These are phyloP conservation scores for Augochlorella aurata DNA, from an alignment of 2,888 invertebrate species.

Conservation along the genomic window DNA sequence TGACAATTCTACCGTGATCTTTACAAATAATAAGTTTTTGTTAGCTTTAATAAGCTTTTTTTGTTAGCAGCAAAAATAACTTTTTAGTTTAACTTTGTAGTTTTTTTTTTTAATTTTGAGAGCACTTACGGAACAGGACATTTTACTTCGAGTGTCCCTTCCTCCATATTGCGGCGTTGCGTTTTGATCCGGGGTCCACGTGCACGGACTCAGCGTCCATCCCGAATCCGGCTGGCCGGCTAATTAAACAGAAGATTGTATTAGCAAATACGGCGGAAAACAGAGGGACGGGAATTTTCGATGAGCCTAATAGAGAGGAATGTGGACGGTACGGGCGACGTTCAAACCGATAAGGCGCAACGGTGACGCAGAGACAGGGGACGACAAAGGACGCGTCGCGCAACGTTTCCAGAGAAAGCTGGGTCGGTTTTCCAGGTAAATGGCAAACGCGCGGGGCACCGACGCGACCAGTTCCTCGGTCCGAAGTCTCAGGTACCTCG, in stretches of 20 bases:
- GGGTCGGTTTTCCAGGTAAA: slow-evolving; percentile 62
- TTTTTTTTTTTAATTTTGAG: too few relatives aligned
- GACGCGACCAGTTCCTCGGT: neutral
- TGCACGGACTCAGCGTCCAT: neutral
- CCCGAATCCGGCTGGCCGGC: neutral
- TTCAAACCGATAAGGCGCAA: slow-evolving; percentile 1
- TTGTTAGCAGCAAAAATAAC: too few relatives aligned
- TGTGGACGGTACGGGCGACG: neutral
- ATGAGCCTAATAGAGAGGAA: neutral
- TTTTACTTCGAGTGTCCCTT: too few relatives aligned
- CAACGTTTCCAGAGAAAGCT: slow-evolving; percentile 51
- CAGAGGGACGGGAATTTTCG: neutral
- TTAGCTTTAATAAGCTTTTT: too few relatives aligned
- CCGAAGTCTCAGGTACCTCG: slow-evolving; percentile 41
- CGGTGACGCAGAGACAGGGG: neutral
- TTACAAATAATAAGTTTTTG: too few relatives aligned
- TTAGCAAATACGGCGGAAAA: neutral
- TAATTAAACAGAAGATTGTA: slow-evolving; percentile 13
- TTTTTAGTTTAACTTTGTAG: too few relatives aligned
- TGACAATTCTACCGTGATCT: too few relatives aligned
- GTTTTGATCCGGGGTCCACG: neutral
- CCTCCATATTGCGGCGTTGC: too few relatives aligned
- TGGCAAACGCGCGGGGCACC: slow-evolving; percentile 42
- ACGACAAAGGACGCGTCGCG: slow-evolving; percentile 32
- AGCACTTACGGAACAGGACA: too few relatives aligned